A percentile compares a stretch with the other conserved stretches of the same genome.
Conservation (phyloP, 2,797 vertebrate genomes). For the Aselliscus stoliczkanus region DNA sequence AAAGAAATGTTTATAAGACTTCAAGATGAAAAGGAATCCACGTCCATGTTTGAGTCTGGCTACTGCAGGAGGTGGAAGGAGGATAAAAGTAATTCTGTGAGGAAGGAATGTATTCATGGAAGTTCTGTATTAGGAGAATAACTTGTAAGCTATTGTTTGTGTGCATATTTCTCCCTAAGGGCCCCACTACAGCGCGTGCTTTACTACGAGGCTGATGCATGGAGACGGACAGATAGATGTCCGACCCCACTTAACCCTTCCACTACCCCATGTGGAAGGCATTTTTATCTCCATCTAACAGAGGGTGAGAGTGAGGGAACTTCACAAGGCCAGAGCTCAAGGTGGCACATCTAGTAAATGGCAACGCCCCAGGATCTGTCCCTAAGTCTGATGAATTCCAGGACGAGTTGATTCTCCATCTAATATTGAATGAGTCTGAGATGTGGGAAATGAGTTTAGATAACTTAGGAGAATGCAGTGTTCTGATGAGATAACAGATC, state of each 20-base stretch:
- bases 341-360: neutral
- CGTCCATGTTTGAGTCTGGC: neutral
- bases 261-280: rapidly evolving
- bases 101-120: neutral
- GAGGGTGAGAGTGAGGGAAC: too few relatives aligned
- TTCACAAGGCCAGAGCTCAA: neutral
- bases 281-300: neutral
- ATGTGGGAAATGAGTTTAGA: neutral
- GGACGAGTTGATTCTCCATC: neutral
- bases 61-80: neutral
- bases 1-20: neutral
- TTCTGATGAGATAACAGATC: neutral
- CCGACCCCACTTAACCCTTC: neutral
- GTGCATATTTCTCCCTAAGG: neutral
- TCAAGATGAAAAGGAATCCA: neutral
- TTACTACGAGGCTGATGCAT: neutral
- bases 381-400: neutral
- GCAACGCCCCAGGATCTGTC: neutral
- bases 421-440: neutral
- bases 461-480: neutral
- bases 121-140: neutral
- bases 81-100: neutral
- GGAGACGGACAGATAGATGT: neutral
- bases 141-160: too few relatives aligned
- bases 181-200: neutral